These are phyloP conservation scores for Balaeniceps rex DNA, from an alignment of 2,113 vertebrate genomes.

Conservation along the genomic window DNA sequence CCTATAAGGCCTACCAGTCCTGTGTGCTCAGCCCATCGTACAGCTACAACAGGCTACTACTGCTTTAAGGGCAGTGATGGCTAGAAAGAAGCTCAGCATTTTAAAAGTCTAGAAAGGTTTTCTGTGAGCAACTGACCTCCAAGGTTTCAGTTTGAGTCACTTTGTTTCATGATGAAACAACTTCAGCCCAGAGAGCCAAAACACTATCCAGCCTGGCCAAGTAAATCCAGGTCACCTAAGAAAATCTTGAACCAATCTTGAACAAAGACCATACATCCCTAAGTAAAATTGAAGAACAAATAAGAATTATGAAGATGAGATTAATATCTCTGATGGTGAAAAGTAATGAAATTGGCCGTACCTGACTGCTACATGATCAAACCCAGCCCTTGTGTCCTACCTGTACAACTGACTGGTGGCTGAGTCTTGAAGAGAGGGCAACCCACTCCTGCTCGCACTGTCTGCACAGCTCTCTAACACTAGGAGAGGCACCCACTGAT, in stretches of 20 bases:
- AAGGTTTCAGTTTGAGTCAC: not conserved
- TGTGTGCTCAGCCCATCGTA: not conserved
- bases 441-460: not conserved
- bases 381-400: not conserved
- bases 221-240: not conserved
- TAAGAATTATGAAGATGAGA: not conserved
- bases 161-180: not conserved
- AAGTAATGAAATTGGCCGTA: not conserved
- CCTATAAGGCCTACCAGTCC: not conserved
- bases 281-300: not conserved
- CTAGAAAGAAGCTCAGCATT: not conserved
- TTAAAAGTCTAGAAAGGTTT: not conserved
- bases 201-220: not conserved
- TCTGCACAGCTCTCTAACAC: not conserved
- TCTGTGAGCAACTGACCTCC: not conserved
- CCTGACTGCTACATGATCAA: not conserved
- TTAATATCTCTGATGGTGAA: not conserved
- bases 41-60: not conserved
- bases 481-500: not conserved
- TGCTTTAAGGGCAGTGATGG: not conserved
- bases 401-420: not conserved
- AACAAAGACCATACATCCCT: not conserved
- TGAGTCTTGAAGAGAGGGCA: not conserved
- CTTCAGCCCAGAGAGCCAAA: not conserved
- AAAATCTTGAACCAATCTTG: not conserved